phyloP scores from a whole-genome alignment of 2,888 invertebrate genomes.

The Bhutanitis thaidina region DNA sequence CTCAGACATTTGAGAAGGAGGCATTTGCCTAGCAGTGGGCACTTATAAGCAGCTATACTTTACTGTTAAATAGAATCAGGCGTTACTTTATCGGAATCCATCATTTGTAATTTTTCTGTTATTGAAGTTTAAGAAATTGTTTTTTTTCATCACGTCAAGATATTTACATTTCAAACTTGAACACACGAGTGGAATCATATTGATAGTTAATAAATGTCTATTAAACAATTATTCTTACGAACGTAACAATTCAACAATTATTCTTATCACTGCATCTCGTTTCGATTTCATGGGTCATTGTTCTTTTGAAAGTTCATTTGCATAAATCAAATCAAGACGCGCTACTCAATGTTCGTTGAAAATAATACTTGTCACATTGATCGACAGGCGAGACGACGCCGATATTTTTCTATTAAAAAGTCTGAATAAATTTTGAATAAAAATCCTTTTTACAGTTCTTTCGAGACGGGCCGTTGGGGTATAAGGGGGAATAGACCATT shows the following conservation, averaged over 20 bases:
- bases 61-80: no score
- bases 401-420: conserved; percentile 15
- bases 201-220: not conserved
- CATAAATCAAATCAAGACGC: conserved; percentile 21
- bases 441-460: not conserved
- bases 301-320: conserved; percentile 19
- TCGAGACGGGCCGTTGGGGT: no score
- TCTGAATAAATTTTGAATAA: conserved; percentile 11
- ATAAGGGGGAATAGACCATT: no score
- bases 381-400: conserved; percentile 7
- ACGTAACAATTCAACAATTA: conserved; percentile 6
- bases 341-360: conserved; percentile 16
- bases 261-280: not conserved
- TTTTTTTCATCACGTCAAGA: no score
- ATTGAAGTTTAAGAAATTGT: no score
- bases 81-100: no score
- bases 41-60: no score
- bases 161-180: no score
- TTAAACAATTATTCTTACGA: conserved; percentile 1
- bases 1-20: no score
- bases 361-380: conserved; percentile 18
- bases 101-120: no score
- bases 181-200: no score
- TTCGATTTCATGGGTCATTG: conserved; percentile 18
- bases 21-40: no score